Conservation (phyloP, 2,113 vertebrate genomes). For the Catharus bicknelli region DNA sequence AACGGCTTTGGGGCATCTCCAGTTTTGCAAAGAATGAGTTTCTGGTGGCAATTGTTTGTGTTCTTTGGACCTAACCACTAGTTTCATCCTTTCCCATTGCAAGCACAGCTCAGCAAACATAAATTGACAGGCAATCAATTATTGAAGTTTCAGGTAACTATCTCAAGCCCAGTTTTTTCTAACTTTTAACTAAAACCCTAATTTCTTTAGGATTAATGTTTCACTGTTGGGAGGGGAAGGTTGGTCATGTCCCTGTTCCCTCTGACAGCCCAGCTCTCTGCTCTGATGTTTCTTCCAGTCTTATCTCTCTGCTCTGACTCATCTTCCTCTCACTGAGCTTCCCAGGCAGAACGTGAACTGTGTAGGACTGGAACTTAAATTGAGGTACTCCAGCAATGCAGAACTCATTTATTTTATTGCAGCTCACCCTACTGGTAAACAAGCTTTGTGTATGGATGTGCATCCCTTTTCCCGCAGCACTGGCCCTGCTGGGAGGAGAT, state of each 20-base stretch:
- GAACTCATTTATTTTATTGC: background rate
- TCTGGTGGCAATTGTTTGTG: no score
- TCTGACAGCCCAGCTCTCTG: background rate
- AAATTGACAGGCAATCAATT: no score
- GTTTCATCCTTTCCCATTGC: no score
- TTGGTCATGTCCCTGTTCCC: background rate
- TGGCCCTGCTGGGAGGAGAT: background rate
- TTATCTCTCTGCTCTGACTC: background rate
- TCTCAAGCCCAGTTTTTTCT: no score
- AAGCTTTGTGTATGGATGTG: background rate
- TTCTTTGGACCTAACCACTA: no score
- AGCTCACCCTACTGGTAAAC: constrained; percentile 15
- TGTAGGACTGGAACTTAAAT: background rate
- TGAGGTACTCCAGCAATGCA: background rate
- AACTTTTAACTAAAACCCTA: no score
- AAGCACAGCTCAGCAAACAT: no score
- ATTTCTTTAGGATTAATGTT: no score
- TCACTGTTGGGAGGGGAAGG: background rate
- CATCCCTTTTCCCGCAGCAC: background rate
- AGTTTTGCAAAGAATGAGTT: no score
- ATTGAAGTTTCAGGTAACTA: no score
- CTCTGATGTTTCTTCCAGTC: background rate
- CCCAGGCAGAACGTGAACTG: background rate
- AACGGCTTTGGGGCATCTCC: no score
- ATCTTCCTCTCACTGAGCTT: background rate